phyloP scores from a whole-genome alignment of 2,797 vertebrate species.

The Saxicola maurus region DNA sequence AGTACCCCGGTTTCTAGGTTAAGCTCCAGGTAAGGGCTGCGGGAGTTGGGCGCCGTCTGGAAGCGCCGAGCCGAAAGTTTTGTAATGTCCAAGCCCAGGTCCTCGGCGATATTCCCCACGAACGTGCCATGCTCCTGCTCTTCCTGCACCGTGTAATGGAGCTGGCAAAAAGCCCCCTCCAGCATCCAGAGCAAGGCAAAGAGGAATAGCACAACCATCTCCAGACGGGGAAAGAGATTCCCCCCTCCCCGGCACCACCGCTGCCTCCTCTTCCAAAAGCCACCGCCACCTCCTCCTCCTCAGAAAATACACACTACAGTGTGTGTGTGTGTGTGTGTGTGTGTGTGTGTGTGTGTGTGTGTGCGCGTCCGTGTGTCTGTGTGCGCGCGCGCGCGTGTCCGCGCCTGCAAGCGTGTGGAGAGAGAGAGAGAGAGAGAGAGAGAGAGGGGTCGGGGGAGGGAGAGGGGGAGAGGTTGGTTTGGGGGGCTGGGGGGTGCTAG shows the following conservation, averaged over 20 bases:
- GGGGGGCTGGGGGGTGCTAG: neutral
- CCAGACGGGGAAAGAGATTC: conserved; percentile 70
- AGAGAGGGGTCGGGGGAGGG: neutral
- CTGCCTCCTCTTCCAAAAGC: conserved; percentile 57
- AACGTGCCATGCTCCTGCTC: conserved; percentile 94
- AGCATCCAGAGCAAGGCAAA: conserved; percentile 83
- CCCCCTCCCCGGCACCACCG: conserved; percentile 54
- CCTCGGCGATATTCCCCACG: conserved; percentile 97
- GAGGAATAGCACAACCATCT: conserved; percentile 87
- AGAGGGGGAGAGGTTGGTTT: neutral
- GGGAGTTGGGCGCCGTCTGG: conserved; percentile 90
- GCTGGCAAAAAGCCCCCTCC: conserved; percentile 86
- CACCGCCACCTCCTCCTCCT: conserved; percentile 22
- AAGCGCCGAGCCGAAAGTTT: conserved; percentile 92
- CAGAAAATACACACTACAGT: conserved; percentile 2
- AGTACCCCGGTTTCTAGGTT: conserved; percentile 93
- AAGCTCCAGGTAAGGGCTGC: conserved; percentile 91
- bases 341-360: neutral
- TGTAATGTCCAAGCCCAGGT: conserved; percentile 95
- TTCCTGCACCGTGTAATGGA: conserved; percentile 94
- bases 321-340: neutral
- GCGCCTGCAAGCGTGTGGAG: conserved; percentile 11
- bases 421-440: neutral
- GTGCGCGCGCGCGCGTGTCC: neutral
- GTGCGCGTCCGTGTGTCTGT: neutral